Evolutionary conservation across 2,888 invertebrate species (phyloP).

Genomic region (Andrena flavipes): DNA sequence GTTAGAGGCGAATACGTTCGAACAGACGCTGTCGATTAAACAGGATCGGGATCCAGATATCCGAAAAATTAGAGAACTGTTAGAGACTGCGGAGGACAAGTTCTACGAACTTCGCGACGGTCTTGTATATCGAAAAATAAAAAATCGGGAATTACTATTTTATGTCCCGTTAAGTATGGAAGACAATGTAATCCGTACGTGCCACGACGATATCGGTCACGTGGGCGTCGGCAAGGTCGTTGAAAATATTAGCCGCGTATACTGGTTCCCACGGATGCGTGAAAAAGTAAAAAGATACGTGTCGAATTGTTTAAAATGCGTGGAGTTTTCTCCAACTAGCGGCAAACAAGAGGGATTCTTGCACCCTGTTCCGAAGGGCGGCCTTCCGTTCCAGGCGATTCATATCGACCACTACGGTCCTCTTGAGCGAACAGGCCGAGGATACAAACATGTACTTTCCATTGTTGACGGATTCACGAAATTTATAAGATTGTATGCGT

Average conservation of each 20-base stretch:
- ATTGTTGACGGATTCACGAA: conserved; percentile 9
- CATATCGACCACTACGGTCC: conserved; percentile 12
- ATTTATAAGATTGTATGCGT: conserved; percentile 10
- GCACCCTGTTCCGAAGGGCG: neutral
- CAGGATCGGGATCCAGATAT: neutral
- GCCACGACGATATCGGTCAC: conserved; percentile 2
- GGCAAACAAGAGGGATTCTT: neutral
- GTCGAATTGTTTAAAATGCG: conserved; percentile 2
- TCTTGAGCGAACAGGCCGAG: neutral
- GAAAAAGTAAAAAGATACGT: conserved; percentile 1
- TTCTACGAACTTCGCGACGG: conserved; percentile 22
- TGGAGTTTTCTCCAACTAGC: neutral
- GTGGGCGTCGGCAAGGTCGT: neutral
- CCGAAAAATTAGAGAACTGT: neutral
- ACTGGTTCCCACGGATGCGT: conserved; percentile 17
- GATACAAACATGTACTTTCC: neutral
- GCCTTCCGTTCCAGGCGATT: neutral
- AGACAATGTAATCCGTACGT: neutral
- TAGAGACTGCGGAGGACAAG: no score
- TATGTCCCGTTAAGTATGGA: neutral
- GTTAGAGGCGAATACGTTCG: conserved; percentile 17
- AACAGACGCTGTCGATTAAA: conserved; percentile 12
- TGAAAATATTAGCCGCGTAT: neutral
- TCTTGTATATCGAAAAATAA: neutral
- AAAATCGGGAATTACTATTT: no score